Evolutionary conservation across 2,797 vertebrate species (phyloP).

Genomic region (Podarcis siculus): DNA sequence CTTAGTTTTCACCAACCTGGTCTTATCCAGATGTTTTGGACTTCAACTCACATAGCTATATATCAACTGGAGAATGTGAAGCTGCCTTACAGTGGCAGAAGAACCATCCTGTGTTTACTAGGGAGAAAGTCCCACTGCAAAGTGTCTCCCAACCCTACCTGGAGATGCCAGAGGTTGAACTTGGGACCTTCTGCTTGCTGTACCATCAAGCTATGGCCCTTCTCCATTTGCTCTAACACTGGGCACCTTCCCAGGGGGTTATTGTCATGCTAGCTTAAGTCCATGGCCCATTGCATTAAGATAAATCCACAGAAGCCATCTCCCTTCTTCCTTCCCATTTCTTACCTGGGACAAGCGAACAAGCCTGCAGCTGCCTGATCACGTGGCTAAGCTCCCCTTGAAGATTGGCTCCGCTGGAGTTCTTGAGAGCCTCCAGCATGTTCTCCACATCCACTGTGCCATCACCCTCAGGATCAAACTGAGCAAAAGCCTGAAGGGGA

Average conservation of each 20-base stretch:
- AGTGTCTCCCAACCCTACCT: too few relatives aligned
- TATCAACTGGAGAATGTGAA: too few relatives aligned
- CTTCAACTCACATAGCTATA: too few relatives aligned
- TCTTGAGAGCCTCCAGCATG: constrained; percentile 93
- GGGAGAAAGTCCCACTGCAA: too few relatives aligned
- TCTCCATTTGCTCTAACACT: neutral
- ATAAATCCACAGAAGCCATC: neutral
- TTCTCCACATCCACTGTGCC: constrained; percentile 93
- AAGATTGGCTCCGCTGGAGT: constrained; percentile 93
- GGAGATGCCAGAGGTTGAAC: too few relatives aligned
- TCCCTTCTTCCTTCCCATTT: constrained; percentile 26
- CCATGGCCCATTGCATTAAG: neutral
- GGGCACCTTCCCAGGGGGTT: neutral
- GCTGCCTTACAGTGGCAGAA: too few relatives aligned
- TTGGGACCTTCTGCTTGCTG: too few relatives aligned
- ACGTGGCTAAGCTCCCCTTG: constrained; percentile 95
- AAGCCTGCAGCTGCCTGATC: constrained; percentile 95
- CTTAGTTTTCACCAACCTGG: too few relatives aligned
- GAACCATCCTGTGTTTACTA: too few relatives aligned
- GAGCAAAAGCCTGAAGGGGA: constrained; percentile 88
- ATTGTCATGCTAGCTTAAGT: neutral
- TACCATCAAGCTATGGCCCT: too few relatives aligned
- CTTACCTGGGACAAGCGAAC: constrained; percentile 95
- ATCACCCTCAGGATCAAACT: constrained; percentile 96
- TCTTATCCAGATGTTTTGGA: too few relatives aligned